Base-by-base conservation (phyloP, 2,113 vertebrate species). In the Hydrolagus affinis region DNA sequence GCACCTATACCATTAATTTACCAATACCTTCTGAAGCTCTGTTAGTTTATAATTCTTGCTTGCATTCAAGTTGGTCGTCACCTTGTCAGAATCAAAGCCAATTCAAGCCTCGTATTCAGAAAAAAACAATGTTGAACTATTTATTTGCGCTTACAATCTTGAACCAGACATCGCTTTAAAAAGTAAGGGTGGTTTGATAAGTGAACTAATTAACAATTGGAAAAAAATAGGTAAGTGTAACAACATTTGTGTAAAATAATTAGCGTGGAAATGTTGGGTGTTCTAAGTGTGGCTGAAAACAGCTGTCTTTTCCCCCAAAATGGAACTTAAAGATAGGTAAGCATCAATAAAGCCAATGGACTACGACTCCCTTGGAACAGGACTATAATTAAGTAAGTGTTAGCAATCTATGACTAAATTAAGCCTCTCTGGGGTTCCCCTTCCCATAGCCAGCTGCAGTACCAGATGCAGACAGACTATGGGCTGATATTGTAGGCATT, bases 341-440 rank as follows among this genome's bases (percentile, higher is more conserved):
- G 85, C 87, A 85, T 87, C 91, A 87, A 88, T 92, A 91, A 93
- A 93, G 89, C 87, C 90, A 90, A 90, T 87, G 86, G 88, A 85
- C 90, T 89, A 89, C 89, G 91, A 92, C 90, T 90, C 88, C 87
- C 87, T 78, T 21, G 85, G 86, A 89, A 87, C 89, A 89, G 86
- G 87, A 87, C 85, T 86, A 85, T 89, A 91, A 91, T 89, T 90
- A 91, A 90, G 89, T 11, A 88, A 88, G 87, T 88, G 90, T 88
- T 68, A 86, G 85, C 86, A 90, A 91, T 92, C 91, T 87, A 85
- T 88, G 89, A 87, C 88, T 89, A 90, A 91, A 90, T 92, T 88
- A 91, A 91, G 90, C 86, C 87, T 87, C 87, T 17, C 86, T 86
- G 88, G 85, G 85, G 86, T n/a, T 28, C 60, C 15, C 57, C 9